These are phyloP conservation scores for Fratercula arctica DNA, from an alignment of 2,797 vertebrate species.

Conservation along the genomic window DNA sequence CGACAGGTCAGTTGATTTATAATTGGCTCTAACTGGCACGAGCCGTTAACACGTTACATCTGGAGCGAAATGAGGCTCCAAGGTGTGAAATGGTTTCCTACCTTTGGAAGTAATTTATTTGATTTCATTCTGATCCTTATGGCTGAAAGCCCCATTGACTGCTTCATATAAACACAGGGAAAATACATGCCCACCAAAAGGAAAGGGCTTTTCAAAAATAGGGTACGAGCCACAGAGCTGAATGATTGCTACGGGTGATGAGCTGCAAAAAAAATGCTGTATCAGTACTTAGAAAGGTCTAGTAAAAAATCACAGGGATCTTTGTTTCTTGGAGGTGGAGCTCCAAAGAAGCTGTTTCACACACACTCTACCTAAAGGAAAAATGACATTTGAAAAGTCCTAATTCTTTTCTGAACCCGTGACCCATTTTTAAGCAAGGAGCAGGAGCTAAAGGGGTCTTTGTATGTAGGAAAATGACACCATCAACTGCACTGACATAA, in stretches of 20 bases:
- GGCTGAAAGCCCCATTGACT: conserved; percentile 23
- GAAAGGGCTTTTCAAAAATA: conserved; percentile 51
- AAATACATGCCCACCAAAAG: neutral
- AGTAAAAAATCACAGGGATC: neutral
- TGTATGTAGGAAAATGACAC: neutral
- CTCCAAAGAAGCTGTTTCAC: neutral
- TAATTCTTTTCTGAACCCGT: neutral
- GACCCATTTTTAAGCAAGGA: neutral
- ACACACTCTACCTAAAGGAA: neutral
- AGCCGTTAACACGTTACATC: neutral
- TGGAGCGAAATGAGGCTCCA: conserved; percentile 14
- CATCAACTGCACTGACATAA: neutral
- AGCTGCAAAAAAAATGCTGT: neutral
- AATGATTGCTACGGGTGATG: neutral
- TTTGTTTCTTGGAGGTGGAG: neutral
- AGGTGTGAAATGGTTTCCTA: conserved; percentile 53
- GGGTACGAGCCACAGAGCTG: neutral
- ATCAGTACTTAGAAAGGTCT: neutral
- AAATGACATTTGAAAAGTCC: neutral
- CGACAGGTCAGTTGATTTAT: conserved; percentile 8
- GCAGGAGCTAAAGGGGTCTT: neutral
- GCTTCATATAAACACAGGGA: neutral
- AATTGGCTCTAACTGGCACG: neutral
- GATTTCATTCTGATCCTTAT: conserved; percentile 36
- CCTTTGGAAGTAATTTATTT: conserved; percentile 51